Evolutionary conservation across 2,888 invertebrate species (phyloP).

Genomic region (Diplolepis rosae): DNA sequence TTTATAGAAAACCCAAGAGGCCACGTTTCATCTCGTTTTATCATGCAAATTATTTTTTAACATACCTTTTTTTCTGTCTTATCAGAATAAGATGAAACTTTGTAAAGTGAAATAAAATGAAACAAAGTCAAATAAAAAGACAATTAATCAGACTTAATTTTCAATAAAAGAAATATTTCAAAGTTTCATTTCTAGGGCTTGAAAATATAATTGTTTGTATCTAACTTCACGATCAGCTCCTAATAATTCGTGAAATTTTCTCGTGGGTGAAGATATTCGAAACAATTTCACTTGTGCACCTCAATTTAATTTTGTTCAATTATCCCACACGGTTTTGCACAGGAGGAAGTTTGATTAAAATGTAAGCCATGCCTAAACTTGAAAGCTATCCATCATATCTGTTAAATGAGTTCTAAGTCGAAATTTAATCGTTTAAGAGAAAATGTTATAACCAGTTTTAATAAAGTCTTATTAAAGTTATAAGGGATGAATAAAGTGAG

Average conservation of each 20-base stretch:
- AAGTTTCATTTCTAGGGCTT: too few relatives aligned
- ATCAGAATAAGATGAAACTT: not conserved
- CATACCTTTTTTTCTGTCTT: not conserved
- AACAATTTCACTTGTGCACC: not conserved
- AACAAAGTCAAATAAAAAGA: too few relatives aligned
- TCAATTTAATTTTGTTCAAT: not conserved
- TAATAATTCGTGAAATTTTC: not conserved
- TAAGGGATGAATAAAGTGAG: not conserved
- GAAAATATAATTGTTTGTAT: too few relatives aligned
- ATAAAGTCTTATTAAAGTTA: conserved; percentile 21
- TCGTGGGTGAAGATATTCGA: not conserved
- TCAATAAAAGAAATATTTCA: too few relatives aligned
- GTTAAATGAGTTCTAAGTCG: conserved; percentile 21
- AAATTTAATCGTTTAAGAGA: conserved; percentile 13
- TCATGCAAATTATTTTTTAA: conserved; percentile 20
- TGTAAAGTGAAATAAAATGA: not conserved
- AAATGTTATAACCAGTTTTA: conserved; percentile 4
- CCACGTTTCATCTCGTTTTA: conserved; percentile 2
- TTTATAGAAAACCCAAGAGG: conserved; percentile 22
- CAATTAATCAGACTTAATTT: too few relatives aligned
- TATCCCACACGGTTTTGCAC: not conserved
- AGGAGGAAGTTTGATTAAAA: conserved; percentile 27
- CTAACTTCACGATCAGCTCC: too few relatives aligned
- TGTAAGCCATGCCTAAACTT: conserved; percentile 28
- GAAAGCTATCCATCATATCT: conserved; percentile 26